Conservation (phyloP, 2,888 invertebrate genomes). For the Plagiodera versicolora region DNA sequence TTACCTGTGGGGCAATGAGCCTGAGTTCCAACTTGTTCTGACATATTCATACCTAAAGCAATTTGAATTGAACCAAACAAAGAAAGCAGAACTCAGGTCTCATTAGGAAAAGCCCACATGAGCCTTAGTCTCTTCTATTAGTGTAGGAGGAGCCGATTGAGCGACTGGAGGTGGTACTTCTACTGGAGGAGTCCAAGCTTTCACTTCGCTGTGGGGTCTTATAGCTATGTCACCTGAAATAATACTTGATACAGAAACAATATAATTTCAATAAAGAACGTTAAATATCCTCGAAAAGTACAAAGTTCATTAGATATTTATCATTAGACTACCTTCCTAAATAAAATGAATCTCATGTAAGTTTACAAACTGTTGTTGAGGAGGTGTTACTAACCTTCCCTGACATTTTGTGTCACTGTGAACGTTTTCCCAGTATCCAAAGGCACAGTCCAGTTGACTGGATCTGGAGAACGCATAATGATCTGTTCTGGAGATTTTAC, state of each 20-base stretch:
- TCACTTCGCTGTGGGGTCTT: conserved; percentile 87
- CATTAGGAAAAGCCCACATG: conserved; percentile 54
- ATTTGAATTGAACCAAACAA: conserved; percentile 53
- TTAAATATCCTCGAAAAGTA: no score
- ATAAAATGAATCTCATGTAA: no score
- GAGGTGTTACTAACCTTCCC: conserved; percentile 62
- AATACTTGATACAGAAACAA: not conserved
- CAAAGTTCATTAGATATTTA: no score
- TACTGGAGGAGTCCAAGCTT: conserved; percentile 70
- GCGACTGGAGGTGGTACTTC: conserved; percentile 63
- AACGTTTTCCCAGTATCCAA: conserved; percentile 92
- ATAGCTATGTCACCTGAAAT: conserved; percentile 72
- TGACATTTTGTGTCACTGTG: conserved; percentile 90
- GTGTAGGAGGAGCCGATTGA: conserved; percentile 69
- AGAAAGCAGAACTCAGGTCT: conserved; percentile 52
- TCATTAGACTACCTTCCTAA: no score
- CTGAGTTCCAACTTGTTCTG: conserved; percentile 51
- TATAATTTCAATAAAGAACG: no score
- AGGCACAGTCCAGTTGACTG: conserved; percentile 94
- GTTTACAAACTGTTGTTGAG: no score
- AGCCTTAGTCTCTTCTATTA: conserved; percentile 63
- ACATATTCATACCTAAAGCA: conserved; percentile 55
- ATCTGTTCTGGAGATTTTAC: conserved; percentile 93
- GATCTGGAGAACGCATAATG: conserved; percentile 90
- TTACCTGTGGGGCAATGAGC: conserved; percentile 51